phyloP scores from a whole-genome alignment of 2,113 vertebrate species.

The Arenaria interpres region DNA sequence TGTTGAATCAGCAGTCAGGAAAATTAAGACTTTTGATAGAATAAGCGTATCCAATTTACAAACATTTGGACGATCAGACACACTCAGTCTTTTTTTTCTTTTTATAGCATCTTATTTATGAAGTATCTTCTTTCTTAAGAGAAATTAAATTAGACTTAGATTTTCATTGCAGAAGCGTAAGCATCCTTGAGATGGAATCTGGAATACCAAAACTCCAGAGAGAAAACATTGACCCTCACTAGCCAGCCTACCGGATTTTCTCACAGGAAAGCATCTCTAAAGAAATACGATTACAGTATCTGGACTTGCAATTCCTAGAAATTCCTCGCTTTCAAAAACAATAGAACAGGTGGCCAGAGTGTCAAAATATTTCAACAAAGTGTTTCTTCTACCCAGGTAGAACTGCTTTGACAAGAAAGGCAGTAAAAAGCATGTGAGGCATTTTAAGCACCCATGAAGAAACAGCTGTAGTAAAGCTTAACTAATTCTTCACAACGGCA shows the following conservation, averaged over 20 bases:
- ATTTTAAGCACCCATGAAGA: conserved; percentile 35
- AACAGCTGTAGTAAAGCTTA: conserved; percentile 45
- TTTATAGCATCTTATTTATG: background rate
- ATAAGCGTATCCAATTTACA: background rate
- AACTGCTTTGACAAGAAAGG: background rate
- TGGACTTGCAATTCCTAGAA: conserved; percentile 20
- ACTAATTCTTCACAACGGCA: conserved; percentile 1
- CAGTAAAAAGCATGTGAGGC: background rate
- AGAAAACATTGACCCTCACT: background rate
- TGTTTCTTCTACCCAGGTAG: background rate
- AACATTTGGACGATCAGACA: background rate
- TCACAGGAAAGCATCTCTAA: background rate
- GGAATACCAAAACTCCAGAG: background rate
- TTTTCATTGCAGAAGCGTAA: background rate
- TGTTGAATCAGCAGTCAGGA: background rate
- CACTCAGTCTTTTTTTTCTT: background rate
- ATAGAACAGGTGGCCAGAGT: background rate
- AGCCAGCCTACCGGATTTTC: background rate
- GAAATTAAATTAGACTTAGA: background rate
- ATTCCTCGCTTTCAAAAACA: background rate
- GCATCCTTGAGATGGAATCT: background rate
- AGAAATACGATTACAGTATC: background rate
- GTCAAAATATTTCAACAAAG: background rate
- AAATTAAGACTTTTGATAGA: background rate
- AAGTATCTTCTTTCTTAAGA: background rate